Base-by-base conservation (phyloP, 2,888 invertebrate species). In the Scaptomyza parva region DNA sequence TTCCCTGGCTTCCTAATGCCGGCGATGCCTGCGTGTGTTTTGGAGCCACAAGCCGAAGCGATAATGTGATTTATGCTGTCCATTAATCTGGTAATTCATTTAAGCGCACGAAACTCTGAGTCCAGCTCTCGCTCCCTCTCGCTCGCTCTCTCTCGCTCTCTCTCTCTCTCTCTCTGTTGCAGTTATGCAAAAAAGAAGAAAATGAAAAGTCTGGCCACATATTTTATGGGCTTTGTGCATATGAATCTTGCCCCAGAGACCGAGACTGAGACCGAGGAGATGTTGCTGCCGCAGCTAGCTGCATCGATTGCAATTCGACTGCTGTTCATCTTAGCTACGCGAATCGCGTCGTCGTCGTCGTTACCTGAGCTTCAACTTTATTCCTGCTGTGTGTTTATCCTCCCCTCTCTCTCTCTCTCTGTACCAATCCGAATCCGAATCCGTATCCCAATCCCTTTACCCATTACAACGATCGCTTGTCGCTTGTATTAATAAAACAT, bases 31-130 rank as follows among this genome's bases (percentile, higher is more conserved):
- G 68, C 77, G 61, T 70, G 59, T 68, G 70, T 75, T 78, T 78
- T 72, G 70, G 70, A 69, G 74, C 77, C 85, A 78, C 79, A 81
- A 81, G 85, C 74, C 82, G 91, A 91, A 91, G 91, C 91, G 91
- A 91, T 91, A 91, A 91, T 91, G 91, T 91, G 90, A 91, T 91
- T 91, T 91, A 91, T 91, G 87, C 88, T 80, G 86, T 90, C 91
- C 91, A 91, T 91, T 91, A 91, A 91, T 91, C 90, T 91, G 90
- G 91, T 90, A 91, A 91, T 91, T 90, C 91, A 91, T 90, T 91
- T 90, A 86, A 72, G 79, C 82, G 67, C 85, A 84, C 82, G 85
- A 84, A 81, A 81, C 85, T 70, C 85, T 70, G 80, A 78, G 76
- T 73, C 76, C 66, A 72, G 73, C 54, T 59, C 53, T 43, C n/a